Evolutionary conservation across 1,140 invertebrate genomes (phyloP).

Genomic region (Drosophila pruinosa): DNA sequence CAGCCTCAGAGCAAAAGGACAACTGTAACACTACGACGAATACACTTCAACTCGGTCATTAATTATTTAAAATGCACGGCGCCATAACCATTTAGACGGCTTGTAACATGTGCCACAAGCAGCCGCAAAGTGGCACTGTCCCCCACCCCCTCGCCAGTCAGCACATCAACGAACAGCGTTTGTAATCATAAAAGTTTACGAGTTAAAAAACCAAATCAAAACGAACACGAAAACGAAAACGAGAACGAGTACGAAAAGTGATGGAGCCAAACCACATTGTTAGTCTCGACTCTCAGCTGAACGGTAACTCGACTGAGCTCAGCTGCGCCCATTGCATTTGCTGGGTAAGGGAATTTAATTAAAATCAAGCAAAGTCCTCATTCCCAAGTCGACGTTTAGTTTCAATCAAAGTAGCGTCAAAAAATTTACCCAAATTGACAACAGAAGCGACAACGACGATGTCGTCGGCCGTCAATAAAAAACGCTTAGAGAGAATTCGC

Average conservation of each 20-base stretch:
- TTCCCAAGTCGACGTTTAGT: slow-evolving; percentile 65
- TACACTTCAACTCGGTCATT: slow-evolving; percentile 42
- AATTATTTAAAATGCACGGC: slow-evolving; percentile 72
- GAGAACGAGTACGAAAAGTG: slow-evolving; percentile 59
- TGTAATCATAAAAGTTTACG: slow-evolving; percentile 78
- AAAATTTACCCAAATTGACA: slow-evolving; percentile 71
- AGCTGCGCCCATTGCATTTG: slow-evolving; percentile 66
- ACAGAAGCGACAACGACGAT: slow-evolving; percentile 60
- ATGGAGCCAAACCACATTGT: slow-evolving; percentile 33
- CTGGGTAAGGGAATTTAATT: slow-evolving; percentile 77
- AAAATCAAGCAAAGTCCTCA: slow-evolving; percentile 59
- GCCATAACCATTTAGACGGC: slow-evolving; percentile 68
- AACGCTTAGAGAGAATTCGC: slow-evolving; percentile 34
- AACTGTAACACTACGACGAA: neutral
- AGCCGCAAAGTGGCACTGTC: neutral
- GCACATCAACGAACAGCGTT: slow-evolving; percentile 14
- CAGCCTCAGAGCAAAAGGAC: neutral
- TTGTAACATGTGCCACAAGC: slow-evolving; percentile 57
- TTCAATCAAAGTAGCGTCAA: slow-evolving; percentile 77
- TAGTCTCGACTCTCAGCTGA: neutral
- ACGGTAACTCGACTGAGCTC: slow-evolving; percentile 40
- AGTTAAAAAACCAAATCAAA: slow-evolving; percentile 26
- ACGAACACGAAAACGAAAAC: neutral
- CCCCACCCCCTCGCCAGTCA: neutral
- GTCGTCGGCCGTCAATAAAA: slow-evolving; percentile 60